Percentiles rank a stretch among this genome's conserved stretches.
Conservation (phyloP, 2,113 vertebrate genomes). For the Passer domesticus region DNA sequence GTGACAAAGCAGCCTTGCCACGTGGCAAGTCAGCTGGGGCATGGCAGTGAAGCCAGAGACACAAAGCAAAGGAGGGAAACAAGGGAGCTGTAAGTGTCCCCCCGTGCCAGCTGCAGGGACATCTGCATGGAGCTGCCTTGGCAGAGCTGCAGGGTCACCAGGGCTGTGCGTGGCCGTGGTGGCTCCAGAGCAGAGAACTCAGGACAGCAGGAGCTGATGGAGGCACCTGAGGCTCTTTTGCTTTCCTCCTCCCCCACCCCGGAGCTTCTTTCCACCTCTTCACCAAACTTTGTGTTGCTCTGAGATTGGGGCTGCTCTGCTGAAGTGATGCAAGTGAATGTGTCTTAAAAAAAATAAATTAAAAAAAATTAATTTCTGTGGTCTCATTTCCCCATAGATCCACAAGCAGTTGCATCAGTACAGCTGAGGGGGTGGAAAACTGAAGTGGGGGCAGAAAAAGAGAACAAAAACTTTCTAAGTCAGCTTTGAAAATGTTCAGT, state of each 20-base stretch:
- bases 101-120: neutral
- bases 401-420: slow-evolving; percentile 47
- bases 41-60: neutral
- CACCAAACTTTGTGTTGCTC: neutral
- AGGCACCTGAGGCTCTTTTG: neutral
- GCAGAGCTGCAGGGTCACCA: neutral
- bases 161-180: rapidly evolving
- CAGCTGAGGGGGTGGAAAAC: slow-evolving; percentile 54
- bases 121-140: slow-evolving; percentile 4
- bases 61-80: neutral
- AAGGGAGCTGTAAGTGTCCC: neutral
- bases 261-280: neutral
- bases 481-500: neutral
- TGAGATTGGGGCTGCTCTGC: neutral
- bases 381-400: slow-evolving; percentile 56
- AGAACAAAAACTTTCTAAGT: slow-evolving; percentile 39
- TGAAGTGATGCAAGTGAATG: neutral
- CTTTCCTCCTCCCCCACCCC: neutral
- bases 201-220: neutral
- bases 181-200: neutral
- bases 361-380: neutral
- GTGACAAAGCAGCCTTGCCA: neutral
- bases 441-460: slow-evolving; percentile 53
- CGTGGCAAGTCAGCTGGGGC: neutral
- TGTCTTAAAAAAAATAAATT: neutral